A percentile compares a stretch with the other conserved stretches of the same genome.
These are phyloP conservation scores for Oceanodroma tethys DNA, from an alignment of 2,113 vertebrate genomes.

Conservation along the genomic window DNA sequence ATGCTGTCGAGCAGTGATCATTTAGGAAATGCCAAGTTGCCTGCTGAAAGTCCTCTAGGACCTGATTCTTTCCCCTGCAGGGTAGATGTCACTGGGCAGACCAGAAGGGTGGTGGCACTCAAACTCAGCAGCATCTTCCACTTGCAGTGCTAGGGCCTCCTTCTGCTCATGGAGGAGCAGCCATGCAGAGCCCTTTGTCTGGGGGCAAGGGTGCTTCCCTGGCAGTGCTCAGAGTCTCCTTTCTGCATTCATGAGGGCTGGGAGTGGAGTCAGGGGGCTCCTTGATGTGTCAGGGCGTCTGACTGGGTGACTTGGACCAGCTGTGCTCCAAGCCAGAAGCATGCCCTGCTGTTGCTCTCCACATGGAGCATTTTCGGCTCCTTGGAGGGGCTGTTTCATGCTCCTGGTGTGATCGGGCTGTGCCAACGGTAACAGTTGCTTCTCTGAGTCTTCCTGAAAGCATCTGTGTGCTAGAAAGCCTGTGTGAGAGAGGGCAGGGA, in stretches of 20 bases:
- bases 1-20: neutral
- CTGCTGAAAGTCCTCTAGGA: neutral
- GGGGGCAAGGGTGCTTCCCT: neutral
- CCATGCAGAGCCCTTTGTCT: neutral
- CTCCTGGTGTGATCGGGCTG: neutral
- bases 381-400: neutral
- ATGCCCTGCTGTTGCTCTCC: neutral
- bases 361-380: neutral
- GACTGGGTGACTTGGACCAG: neutral
- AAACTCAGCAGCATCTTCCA: neutral
- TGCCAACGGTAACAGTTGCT: neutral
- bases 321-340: neutral
- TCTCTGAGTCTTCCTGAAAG: conserved; percentile 10
- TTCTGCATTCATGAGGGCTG: neutral
- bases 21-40: neutral
- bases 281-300: neutral
- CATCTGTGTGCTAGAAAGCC: neutral
- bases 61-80: neutral
- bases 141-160: neutral
- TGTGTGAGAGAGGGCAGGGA: neutral
- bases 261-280: neutral
- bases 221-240: neutral
- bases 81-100: neutral
- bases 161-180: neutral
- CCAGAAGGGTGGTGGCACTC: neutral